Percentiles rank a stretch among this genome's conserved stretches.
Conservation (phyloP, 2,888 invertebrate species). For the Bombylius major region DNA sequence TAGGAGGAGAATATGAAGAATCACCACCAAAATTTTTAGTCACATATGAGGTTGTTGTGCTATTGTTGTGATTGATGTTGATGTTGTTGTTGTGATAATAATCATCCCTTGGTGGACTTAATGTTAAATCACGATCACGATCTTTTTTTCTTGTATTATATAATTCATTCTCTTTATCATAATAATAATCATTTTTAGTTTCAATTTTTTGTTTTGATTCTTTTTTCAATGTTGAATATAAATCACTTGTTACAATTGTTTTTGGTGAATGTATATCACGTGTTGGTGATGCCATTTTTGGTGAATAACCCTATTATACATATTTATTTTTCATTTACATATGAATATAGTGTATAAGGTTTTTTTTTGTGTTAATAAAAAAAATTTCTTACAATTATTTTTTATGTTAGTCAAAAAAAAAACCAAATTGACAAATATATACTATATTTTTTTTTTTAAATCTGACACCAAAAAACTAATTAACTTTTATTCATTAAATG, state of each 20-base stretch:
- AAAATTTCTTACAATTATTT: no score
- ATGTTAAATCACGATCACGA: slow-evolving; percentile 25
- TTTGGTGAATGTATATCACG: slow-evolving; percentile 25
- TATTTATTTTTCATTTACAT: not conserved
- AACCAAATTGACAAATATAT: not conserved
- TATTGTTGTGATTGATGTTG: slow-evolving; percentile 3
- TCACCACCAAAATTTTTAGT: slow-evolving; percentile 10
- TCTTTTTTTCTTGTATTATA: slow-evolving; percentile 24
- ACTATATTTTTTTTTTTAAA: no score
- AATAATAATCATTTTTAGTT: slow-evolving; percentile 32
- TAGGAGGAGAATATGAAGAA: not conserved
- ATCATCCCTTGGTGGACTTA: slow-evolving; percentile 31
- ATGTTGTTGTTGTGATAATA: slow-evolving; percentile 9
- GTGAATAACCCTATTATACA: slow-evolving; percentile 12
- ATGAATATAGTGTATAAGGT: no score
- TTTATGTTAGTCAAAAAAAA: no score
- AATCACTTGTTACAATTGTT: slow-evolving; percentile 28
- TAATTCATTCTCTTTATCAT: slow-evolving; percentile 36
- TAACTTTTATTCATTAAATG: no score
- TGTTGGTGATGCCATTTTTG: slow-evolving; percentile 22
- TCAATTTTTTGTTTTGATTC: slow-evolving; percentile 20
- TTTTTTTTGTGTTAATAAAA: no score
- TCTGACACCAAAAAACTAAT: no score
- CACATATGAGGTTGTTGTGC: slow-evolving; percentile 14
- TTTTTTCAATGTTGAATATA: slow-evolving; percentile 27